These are phyloP conservation scores for Phyllostomus hastatus DNA, from an alignment of 2,113 vertebrate genomes.

Conservation along the genomic window DNA sequence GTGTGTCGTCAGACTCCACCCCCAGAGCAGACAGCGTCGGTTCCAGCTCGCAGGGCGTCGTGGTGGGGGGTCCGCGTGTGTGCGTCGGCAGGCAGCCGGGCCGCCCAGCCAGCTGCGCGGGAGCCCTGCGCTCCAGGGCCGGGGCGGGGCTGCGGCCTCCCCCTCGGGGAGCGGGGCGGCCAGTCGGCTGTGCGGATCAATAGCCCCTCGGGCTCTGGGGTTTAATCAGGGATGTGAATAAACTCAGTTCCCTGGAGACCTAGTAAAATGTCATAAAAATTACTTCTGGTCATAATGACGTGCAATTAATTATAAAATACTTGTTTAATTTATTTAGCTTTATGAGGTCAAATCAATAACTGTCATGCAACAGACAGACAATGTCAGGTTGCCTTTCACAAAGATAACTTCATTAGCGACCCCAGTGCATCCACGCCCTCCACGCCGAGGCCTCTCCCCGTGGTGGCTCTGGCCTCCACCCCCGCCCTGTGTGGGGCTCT, in stretches of 20 bases:
- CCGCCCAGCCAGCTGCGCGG: neutral
- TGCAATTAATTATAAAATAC: constrained; percentile 90
- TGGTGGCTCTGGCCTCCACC: neutral
- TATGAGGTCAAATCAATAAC: constrained; percentile 89
- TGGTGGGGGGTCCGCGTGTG: neutral
- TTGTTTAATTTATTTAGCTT: constrained; percentile 85
- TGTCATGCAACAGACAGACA: constrained; percentile 79
- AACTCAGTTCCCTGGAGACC: constrained; percentile 87
- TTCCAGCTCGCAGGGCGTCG: neutral
- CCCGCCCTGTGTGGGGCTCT: neutral
- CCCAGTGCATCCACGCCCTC: neutral
- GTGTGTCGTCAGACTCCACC: neutral
- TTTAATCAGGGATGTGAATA: constrained; percentile 90
- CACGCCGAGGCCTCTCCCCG: neutral
- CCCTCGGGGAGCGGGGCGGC: neutral
- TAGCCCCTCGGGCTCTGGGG: constrained; percentile 87
- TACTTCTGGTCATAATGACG: constrained; percentile 90
- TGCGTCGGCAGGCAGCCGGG: neutral
- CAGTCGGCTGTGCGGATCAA: constrained; percentile 80
- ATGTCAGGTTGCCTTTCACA: constrained; percentile 70
- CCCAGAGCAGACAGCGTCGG: neutral
- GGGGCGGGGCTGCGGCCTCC: neutral
- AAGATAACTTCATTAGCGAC: constrained; percentile 58
- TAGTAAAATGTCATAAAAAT: constrained; percentile 93
- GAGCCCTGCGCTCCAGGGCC: neutral